These are phyloP conservation scores for Lasioglossum villosulum DNA, from an alignment of 2,888 invertebrate genomes.

Conservation along the genomic window DNA sequence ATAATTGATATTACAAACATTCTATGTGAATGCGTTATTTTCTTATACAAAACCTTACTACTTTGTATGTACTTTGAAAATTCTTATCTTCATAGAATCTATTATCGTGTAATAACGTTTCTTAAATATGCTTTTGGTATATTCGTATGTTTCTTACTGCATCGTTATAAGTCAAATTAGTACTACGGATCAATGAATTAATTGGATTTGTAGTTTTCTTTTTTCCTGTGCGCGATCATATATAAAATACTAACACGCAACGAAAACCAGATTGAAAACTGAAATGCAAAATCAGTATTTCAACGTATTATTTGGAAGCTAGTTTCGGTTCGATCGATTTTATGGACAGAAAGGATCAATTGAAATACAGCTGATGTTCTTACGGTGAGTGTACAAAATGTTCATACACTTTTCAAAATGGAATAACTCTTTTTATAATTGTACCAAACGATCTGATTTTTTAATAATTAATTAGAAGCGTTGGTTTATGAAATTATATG, in stretches of 20 bases:
- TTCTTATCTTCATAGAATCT: slow-evolving; percentile 19
- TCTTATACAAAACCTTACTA: slow-evolving; percentile 20
- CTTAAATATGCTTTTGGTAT: slow-evolving; percentile 16
- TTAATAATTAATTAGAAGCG: too few relatives aligned
- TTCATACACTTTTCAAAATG: too few relatives aligned
- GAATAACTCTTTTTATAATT: too few relatives aligned
- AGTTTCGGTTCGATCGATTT: slow-evolving; percentile 35
- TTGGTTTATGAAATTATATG: too few relatives aligned
- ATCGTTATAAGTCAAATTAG: slow-evolving; percentile 21
- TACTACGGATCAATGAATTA: slow-evolving; percentile 20
- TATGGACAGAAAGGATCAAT: slow-evolving; percentile 34
- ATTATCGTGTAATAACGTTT: slow-evolving; percentile 17
- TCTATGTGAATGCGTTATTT: slow-evolving; percentile 34
- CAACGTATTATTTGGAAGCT: slow-evolving; percentile 16
- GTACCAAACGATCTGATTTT: too few relatives aligned
- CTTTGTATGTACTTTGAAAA: slow-evolving; percentile 42
- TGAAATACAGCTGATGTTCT: slow-evolving; percentile 24
- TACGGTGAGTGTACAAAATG: too few relatives aligned
- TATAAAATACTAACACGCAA: slow-evolving; percentile 66
- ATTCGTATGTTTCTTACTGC: slow-evolving; percentile 31
- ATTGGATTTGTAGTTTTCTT: slow-evolving; percentile 16
- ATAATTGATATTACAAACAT: slow-evolving; percentile 21
- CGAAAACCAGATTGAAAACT: slow-evolving; percentile 70
- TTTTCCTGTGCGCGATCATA: slow-evolving; percentile 36
- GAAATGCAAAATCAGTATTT: slow-evolving; percentile 49